Evolutionary conservation across 2,888 invertebrate species (phyloP), one percentile per base, ranked within the genome.

Genomic region (Keiferia lycopersicella): DNA sequence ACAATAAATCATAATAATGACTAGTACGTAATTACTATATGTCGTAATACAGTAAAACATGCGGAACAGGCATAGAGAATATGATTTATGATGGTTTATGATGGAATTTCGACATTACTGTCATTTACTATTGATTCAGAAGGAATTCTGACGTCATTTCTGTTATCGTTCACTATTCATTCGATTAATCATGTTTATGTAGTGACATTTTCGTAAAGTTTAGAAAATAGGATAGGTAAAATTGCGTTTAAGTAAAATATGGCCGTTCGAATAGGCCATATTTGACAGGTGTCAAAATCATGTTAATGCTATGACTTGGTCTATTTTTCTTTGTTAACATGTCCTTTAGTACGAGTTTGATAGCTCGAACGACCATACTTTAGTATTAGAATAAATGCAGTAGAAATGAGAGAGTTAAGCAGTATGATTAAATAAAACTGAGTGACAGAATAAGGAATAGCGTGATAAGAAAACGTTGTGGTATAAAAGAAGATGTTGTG

Each of bases 81-180:
- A 56, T 56, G 67, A 62, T 34, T 30, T 22, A 26, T n/a, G 4
- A 70, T 75, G 68, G 71, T 74, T 74, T 78, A n/a, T 77, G 77
- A 73, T 76, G 68, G 71, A 70, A 66, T 78, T 80, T 77, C 75
- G 77, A 78, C 78, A 78, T 73, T 74, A 66, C 66, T 68, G 64
- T 65, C 65, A 65, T 48, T 61, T 74, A 66, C 67, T 67, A 65
- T 65, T 66, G 68, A 61, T 61, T 61, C 61, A 61, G 30, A 18
- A 20, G 45, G n/a, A 12, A 45, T 11, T 22, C 22, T 58, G 51
- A 59, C 60, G 59, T 64, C 64, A 64, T 41, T n/a, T n/a, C 11
- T 39, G 53, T 39, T 62, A 53, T 53, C 53, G 22, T 16, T n/a
- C 22, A 53, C 64, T 16, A 62, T 56, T 53, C 41, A 61, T 48